These are phyloP conservation scores for Otolemur crassicaudatus DNA, from an alignment of 2,797 vertebrate genomes.

Conservation along the genomic window DNA sequence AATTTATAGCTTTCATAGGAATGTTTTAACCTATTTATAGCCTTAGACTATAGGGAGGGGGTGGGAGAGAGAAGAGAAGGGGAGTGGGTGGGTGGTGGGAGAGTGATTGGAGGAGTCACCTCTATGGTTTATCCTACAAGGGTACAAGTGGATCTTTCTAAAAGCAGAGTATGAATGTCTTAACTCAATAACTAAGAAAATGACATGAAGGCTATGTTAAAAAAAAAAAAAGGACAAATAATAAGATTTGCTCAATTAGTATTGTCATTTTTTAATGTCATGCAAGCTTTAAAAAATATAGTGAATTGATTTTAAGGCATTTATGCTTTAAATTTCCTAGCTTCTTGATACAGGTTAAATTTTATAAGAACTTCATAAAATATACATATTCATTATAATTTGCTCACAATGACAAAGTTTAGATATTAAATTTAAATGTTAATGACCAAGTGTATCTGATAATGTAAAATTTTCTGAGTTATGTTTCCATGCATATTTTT, in stretches of 20 bases:
- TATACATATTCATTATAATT: conserved; percentile 11
- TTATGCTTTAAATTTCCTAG: conserved; percentile 53
- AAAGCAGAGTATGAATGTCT: no score
- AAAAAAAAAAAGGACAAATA: not conserved
- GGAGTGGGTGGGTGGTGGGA: no score
- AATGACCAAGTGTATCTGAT: not conserved
- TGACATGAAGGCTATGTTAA: no score
- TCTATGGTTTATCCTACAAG: no score
- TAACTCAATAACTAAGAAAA: no score
- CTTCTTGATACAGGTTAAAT: conserved; percentile 49
- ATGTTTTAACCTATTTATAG: no score
- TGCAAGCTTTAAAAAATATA: not conserved
- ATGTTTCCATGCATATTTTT: not conserved
- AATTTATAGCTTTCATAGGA: no score
- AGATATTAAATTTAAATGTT: conserved; percentile 50
- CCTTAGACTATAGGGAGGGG: no score
- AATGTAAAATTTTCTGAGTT: conserved; percentile 43
- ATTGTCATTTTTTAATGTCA: conserved; percentile 19
- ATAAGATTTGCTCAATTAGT: conserved; percentile 7
- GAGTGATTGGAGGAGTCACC: no score
- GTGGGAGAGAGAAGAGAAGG: no score
- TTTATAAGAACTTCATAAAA: conserved; percentile 51
- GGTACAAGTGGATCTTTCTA: no score
- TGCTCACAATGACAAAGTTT: conserved; percentile 1
- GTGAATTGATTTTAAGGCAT: not conserved